These are phyloP conservation scores for Microcebus ravelobensis DNA, from an alignment of 2,113 vertebrate species.

Conservation along the genomic window DNA sequence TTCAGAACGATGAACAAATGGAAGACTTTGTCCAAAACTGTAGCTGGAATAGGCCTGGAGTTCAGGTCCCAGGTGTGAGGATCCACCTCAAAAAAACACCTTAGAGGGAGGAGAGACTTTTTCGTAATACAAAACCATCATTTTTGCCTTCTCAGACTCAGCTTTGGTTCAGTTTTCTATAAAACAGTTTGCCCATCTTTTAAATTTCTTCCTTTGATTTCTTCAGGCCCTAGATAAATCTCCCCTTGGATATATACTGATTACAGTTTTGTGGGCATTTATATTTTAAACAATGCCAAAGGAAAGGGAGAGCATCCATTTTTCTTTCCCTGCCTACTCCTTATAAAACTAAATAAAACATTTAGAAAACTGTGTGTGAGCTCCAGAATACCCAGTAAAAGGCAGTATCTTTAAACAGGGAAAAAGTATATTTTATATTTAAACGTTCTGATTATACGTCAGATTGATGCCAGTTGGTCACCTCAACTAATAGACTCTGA, in stretches of 20 bases:
- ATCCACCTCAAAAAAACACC: background rate
- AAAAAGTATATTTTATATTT: background rate
- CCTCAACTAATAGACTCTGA: background rate
- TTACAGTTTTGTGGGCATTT: constrained; percentile 15
- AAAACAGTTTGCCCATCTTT: constrained; percentile 5
- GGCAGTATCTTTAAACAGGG: background rate
- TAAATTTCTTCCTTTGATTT: constrained; percentile 4
- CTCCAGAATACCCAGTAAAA: background rate
- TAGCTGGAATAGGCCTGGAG: background rate
- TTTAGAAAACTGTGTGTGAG: background rate
- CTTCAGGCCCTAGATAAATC: background rate
- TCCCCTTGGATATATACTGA: background rate
- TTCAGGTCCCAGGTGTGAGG: background rate
- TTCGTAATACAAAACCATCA: background rate
- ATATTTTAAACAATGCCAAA: constrained; percentile 6
- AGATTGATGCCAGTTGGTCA: background rate
- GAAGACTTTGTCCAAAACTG: constrained; percentile 26
- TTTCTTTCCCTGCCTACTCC: background rate
- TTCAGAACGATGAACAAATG: background rate
- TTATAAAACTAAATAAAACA: background rate
- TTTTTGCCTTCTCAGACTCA: background rate
- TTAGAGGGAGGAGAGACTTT: background rate
- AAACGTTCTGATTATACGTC: background rate
- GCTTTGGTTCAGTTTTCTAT: constrained; percentile 14
- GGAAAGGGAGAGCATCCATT: background rate